Base-by-base conservation (phyloP, 1,140 invertebrate species). In the Phocides pigmalion region DNA sequence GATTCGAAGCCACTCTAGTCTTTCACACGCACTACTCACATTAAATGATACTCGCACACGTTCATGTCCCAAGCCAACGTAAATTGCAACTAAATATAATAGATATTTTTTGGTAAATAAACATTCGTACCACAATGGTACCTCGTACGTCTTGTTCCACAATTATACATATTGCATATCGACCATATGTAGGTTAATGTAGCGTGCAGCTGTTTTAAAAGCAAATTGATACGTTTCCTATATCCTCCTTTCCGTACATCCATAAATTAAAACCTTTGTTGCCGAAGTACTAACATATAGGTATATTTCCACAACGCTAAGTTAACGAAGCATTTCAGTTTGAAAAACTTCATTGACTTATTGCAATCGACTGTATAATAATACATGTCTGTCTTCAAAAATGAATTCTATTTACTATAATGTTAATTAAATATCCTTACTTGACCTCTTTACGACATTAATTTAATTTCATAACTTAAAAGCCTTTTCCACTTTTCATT, bases 191-290 rank as follows among this genome's bases (percentile, higher is more conserved):
- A 44, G 53, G 53, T 58, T 58, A 58, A 58, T 19, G 39, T 58
- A 58, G 53, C 53, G 53, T 58, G 53, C 53, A 58, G 15, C 53
- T 56, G 54, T 11, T 46, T 59, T 46, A 44, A 59, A 59, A 46
- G 54, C 54, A 35, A 46, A 59, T 46, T 59, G 22, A 35, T 59
- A 20, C 25, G 42, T 25, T 47, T 59, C 54, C 54, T 59, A 59
- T 16, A 59, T 59, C 54, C 54, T 59, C 41, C 14, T 17, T 59
- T 46, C 54, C 42, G 54, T 44, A 8, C 28, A 14, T 28, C 54
- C 54, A 59, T 59, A 59, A 35, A 46, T 59, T 59, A 59, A 59
- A 46, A 35, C 54, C 54, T 59, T 59, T 59, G 54, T 53, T 39
- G 39, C 22, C 44, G 39, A 42, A 56, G 41, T 32, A 46, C 54